Base-by-base conservation (phyloP, 2,797 vertebrate species). In the Betta splendens region DNA sequence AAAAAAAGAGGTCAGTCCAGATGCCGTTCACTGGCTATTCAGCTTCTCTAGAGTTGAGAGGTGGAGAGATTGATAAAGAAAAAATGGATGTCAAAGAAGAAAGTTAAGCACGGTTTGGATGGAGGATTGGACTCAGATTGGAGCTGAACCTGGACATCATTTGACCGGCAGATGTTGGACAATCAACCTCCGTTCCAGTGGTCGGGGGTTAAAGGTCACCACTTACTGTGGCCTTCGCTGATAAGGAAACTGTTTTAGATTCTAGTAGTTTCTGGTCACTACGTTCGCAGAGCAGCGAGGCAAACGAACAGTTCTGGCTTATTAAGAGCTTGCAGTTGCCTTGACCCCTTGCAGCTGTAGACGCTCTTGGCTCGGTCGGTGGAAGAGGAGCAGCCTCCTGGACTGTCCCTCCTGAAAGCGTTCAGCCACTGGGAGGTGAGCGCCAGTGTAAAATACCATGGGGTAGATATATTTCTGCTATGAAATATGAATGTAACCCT, bases 401-500 rank as follows among this genome's bases (percentile, higher is more conserved):
- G 56, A 61, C 75, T 20, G 13, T 58, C 59, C 72, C 60, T 44
- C 47, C 40, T 13, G 43, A 1, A 55, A 29, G 49, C 49, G 33
- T 21, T 62, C 65, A 55, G 62, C 80, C 77, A 75, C 69, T 78
- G 65, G 69, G 69, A 79, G 75, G 71, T 72, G 78, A 85, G 78
- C 68, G 78, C 64, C 6, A 35, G 89, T 87, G 81, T 86, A 86
- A 84, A 83, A 82, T 71, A 74, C 72, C 53, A 73, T 75, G 47
- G 60, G 69, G 57, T 49, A 63, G 86, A 89, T 88, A 71, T 82
- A 86, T 91, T 87, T 85, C 87, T 81, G 76, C 80, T 76, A 79
- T 90, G 86, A 90, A 88, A 88, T 89, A 89, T 91, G 84, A 84
- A 89, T 84, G 81, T 16, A 51, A 65, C 84, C 68, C 54, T 68